phyloP scores from a whole-genome alignment of 2,888 invertebrate species.

The Slavum lentiscoides region DNA sequence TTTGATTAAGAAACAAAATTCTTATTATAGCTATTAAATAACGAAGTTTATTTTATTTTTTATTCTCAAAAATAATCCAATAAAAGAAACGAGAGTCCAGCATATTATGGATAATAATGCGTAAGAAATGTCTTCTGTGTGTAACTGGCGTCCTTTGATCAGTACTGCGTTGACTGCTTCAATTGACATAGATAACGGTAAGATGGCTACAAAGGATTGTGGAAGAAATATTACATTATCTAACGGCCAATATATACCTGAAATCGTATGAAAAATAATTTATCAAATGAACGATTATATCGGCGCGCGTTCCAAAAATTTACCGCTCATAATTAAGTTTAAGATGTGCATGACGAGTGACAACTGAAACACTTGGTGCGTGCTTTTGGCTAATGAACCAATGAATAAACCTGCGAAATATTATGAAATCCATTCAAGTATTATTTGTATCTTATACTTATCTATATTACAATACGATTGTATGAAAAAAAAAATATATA shows the following conservation, averaged over 20 bases:
- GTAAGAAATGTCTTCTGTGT: neutral
- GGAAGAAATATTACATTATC: neutral
- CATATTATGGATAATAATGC: neutral
- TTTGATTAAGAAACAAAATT: neutral
- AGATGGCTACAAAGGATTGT: neutral
- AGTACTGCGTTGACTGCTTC: neutral
- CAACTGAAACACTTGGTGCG: neutral
- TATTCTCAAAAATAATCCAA: neutral
- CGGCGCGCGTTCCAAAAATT: neutral
- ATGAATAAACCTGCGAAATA: constrained; percentile 28
- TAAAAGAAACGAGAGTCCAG: constrained; percentile 19
- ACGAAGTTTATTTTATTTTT: constrained; percentile 14
- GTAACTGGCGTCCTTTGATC: constrained; percentile 8
- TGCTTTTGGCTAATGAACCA: neutral
- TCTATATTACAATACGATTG: neutral
- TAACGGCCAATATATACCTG: constrained; percentile 35
- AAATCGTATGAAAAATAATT: constrained; percentile 3
- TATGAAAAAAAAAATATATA: no score
- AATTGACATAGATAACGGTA: constrained; percentile 3
- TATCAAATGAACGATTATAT: constrained; percentile 7
- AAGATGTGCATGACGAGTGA: neutral
- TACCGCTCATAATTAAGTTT: constrained; percentile 30
- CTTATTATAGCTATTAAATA: neutral
- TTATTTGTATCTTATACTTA: neutral
- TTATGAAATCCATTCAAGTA: neutral